These are phyloP conservation scores for Corythornis madagascariensis DNA, from an alignment of 2,113 vertebrate genomes.

Conservation along the genomic window DNA sequence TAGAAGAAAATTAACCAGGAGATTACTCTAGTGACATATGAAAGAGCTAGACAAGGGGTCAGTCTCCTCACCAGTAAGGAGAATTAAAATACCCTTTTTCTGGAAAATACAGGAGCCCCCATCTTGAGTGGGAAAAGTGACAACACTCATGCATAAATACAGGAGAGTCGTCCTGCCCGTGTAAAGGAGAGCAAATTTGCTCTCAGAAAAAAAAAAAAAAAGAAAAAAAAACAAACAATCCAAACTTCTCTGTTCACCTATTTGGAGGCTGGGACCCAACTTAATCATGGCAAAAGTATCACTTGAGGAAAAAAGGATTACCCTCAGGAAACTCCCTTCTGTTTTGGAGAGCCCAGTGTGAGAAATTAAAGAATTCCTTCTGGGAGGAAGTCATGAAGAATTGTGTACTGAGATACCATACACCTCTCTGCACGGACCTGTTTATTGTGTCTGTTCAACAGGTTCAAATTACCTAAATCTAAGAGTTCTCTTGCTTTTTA, in stretches of 20 bases:
- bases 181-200: neutral
- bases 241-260: rapidly evolving
- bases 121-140: neutral
- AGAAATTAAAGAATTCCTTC: neutral
- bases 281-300: neutral
- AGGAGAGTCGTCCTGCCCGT: neutral
- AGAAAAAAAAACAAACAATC: neutral
- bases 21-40: slow-evolving; percentile 72
- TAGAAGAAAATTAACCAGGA: slow-evolving; percentile 75
- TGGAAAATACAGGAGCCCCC: neutral
- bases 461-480: neutral
- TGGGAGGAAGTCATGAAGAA: neutral
- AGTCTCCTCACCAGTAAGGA: slow-evolving; percentile 73
- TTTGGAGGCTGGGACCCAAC: neutral
- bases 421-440: neutral
- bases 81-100: neutral
- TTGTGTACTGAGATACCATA: neutral
- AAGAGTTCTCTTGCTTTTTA: neutral
- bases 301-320: neutral
- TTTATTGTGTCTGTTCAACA: neutral
- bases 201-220: neutral
- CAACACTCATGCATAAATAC: neutral
- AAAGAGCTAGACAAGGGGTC: slow-evolving; percentile 67
- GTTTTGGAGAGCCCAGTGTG: neutral
- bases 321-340: neutral